Evolutionary conservation across 2,797 vertebrate genomes (phyloP).

Genomic region (Hippopotamyrus pictus): DNA sequence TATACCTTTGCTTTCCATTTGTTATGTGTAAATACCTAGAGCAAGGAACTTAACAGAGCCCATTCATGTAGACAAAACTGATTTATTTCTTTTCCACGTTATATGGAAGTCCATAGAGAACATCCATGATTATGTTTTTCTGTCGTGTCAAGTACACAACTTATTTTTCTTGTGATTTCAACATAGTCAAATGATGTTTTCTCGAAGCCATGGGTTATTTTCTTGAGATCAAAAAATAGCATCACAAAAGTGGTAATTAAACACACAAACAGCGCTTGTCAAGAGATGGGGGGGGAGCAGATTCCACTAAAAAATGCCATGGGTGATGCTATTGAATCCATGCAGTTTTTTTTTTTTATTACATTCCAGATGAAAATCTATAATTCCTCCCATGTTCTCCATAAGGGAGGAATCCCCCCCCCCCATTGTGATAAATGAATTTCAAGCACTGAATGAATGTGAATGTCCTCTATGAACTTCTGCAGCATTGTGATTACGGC

Average conservation of each 20-base stretch:
- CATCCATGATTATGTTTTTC: background rate
- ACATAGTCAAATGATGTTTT: background rate
- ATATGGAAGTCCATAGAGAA: background rate
- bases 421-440: background rate
- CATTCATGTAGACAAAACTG: background rate
- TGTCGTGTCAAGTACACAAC: background rate
- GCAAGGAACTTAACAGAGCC: background rate
- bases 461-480: background rate
- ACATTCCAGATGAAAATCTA: background rate
- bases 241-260: background rate
- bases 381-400: background rate
- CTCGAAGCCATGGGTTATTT: background rate
- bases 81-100: background rate
- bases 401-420: background rate
- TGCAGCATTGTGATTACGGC: background rate
- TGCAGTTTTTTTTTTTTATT: background rate
- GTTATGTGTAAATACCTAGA: background rate
- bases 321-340: background rate
- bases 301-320: background rate
- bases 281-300: background rate
- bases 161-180: background rate
- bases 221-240: background rate
- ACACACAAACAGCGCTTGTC: background rate
- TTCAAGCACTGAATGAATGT: background rate
- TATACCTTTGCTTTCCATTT: background rate